Evolutionary conservation across 2,113 vertebrate genomes (phyloP), one percentile per base, ranked within the genome.

Genomic region (Fukomys damarensis): DNA sequence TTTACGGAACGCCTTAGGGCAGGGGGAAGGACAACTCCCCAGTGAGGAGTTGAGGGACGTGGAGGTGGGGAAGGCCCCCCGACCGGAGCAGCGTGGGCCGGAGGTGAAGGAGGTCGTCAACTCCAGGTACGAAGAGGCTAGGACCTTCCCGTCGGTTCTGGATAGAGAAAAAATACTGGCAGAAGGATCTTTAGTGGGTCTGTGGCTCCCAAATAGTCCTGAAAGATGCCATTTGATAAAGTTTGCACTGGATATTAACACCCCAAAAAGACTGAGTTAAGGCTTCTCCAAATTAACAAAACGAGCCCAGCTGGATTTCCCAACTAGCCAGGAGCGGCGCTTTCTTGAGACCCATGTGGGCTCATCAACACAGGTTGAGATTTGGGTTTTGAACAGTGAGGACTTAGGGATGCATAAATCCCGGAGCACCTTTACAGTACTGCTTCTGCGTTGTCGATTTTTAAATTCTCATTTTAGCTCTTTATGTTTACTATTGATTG

Each of bases 51-150:
- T 13, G 72, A 86, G 90, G 89, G 96, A 59, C 35, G 43, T 19
- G 1, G 3, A 0, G 84, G 82, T 14, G 10, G 72, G 65, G 30
- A 3, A 14, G 46, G 49, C 13, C 22, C 49, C 63, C 12, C 10
- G 5, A 3, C 13, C 1, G 0, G 1, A 70, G 74, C 20, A 0
- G 1, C 17, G 22, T 2, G 43, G 52, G 49, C 0, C 0, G 5
- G n/a, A 3, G 32, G 2, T 3, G 2, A 6, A 17, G 4, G 0
- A 0, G 10, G 61, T 19, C 3, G 22, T 2, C 6, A 35, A 14
- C 46, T 26, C 8, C 4, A n/a, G 54, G 91, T 52, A 0, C 8
- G 92, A n/a, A 56, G 19, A 10, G 24, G 61, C 24, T 0, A 52
- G 13, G 61, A 43, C 58, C 20, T 16, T 9, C 63, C 24, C 0